Base-by-base conservation (phyloP, 2,888 invertebrate genomes). In the Acrocera orbiculus region DNA sequence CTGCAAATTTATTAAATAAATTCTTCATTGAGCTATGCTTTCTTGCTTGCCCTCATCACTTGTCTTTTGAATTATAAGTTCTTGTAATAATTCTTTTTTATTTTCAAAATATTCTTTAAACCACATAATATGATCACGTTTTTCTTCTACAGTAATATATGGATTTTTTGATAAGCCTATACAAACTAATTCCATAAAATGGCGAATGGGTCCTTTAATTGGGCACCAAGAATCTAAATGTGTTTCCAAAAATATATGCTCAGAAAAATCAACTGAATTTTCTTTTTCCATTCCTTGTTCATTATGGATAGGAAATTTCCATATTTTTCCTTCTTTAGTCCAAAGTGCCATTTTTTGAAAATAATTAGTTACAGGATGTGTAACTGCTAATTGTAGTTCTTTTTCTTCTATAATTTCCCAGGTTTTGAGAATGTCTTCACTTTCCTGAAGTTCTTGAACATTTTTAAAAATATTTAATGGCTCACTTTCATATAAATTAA, bases 241-340 rank as follows among this genome's bases (percentile, higher is more conserved):
- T 11, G 73, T 64, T 40, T 95, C 93, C 9, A 96, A 63, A 58
- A 98, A 93, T 16, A 98, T 71, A 54, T 98, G 98, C 44, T 96
- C 90, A 1, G 87, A 75, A 56, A 98, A 98, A 45, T 82, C 77
- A 0, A 74, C 73, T 10, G 69, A 62, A 40, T 72, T 69, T 44
- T 75, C 73, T 34, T 73, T 72, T 40, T 61, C 61, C 50, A 80
- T 53, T 33, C 76, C 93, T 67, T 86, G 82, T 61, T 98, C 96
- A 64, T 98, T 98, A 57, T 98, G 70, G 40, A 98, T 89, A 2
- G 98, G 98, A 55, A 93, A 98, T 43, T 77, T 74, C 96, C 96
- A 98, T 10, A 95, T 58, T 61, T 90, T 93, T 26, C 89, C 90
- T 55, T 89, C 76, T 35, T 89, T 75, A 0, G 96, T 96, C 93